Evolutionary conservation across 2,113 vertebrate genomes (phyloP).

Genomic region (Hippocampus comes): DNA sequence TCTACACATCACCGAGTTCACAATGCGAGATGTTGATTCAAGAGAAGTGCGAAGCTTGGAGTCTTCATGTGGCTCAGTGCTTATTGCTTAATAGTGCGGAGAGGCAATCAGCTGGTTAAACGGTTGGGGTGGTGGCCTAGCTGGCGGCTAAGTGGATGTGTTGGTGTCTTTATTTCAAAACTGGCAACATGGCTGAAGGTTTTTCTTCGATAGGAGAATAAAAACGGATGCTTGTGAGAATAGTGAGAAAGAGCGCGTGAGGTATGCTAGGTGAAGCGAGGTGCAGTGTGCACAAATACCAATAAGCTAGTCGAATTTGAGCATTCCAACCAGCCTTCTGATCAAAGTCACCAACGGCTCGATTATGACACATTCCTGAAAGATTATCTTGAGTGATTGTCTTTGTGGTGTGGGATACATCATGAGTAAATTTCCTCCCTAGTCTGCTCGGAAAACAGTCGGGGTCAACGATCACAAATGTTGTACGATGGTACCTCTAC

Average conservation of each 20-base stretch:
- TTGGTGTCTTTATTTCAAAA: not conserved
- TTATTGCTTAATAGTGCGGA: constrained; percentile 1
- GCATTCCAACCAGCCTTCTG: not conserved
- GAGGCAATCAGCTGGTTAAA: not conserved
- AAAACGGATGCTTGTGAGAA: not conserved
- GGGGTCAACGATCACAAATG: too few relatives aligned
- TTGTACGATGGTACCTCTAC: too few relatives aligned
- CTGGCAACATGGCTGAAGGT: not conserved
- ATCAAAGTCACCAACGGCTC: not conserved
- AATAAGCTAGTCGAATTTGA: not conserved
- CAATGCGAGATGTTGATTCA: not conserved
- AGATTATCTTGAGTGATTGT: not conserved
- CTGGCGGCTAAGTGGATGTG: not conserved
- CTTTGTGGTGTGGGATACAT: too few relatives aligned
- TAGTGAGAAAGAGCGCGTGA: not conserved
- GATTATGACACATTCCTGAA: not conserved
- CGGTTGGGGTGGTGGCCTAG: not conserved
- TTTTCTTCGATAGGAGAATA: not conserved
- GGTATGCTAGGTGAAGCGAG: not conserved
- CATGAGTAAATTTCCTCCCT: too few relatives aligned
- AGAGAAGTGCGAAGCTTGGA: not conserved
- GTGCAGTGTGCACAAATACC: too few relatives aligned
- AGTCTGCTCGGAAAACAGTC: too few relatives aligned
- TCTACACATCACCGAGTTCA: not conserved
- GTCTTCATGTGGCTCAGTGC: not conserved